Evolutionary conservation across 2,113 vertebrate genomes (phyloP), one percentile per base, ranked within the genome.

Genomic region (Embiotoca jacksoni): DNA sequence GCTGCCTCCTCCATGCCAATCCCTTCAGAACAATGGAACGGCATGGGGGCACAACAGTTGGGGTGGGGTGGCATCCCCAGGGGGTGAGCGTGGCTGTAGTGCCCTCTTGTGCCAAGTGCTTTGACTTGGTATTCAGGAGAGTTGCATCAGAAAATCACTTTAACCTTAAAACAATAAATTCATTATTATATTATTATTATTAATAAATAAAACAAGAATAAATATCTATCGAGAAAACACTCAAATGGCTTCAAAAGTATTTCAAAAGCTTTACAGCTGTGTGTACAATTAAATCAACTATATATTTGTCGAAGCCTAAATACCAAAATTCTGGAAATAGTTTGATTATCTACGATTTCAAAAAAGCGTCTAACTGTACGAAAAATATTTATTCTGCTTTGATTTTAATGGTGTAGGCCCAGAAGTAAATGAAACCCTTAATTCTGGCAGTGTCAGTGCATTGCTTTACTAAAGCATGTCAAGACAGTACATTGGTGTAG

Each of bases 101-200:
- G 92, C 92, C 94, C 91, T 93, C 93, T 94, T 92, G 92, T 93
- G 93, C 91, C 81, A 81, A 88, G 62, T 69, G 72, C 41, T 88
- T 79, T 49, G 50, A 85, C 63, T 49, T 70, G 55, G n/a, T 55
- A 49, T 54, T 68, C 2, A 62, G 11, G 16, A 53, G 32, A 33
- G 49, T 35, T 35, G 56, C 14, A 32, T 8, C 5, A 71, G 1
- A 7, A 71, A 46, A 35, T 37, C 44, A 7, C 1, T 46, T 1
- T 35, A 57, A 70, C 6, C 5, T 39, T 9, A 30, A 32, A 53
- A 11, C 5, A 16, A 53, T 46, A 44, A 16, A 37, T 23, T 23
- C 23, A 23, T 23, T 23, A 23, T 23, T 23, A 23, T 23, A 23
- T 23, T 23, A 23, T 23, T 23, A 23, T 23, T 23, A 23, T 23